phyloP scores from a whole-genome alignment of 2,797 vertebrate genomes.

The Hozukius guyotensis region DNA sequence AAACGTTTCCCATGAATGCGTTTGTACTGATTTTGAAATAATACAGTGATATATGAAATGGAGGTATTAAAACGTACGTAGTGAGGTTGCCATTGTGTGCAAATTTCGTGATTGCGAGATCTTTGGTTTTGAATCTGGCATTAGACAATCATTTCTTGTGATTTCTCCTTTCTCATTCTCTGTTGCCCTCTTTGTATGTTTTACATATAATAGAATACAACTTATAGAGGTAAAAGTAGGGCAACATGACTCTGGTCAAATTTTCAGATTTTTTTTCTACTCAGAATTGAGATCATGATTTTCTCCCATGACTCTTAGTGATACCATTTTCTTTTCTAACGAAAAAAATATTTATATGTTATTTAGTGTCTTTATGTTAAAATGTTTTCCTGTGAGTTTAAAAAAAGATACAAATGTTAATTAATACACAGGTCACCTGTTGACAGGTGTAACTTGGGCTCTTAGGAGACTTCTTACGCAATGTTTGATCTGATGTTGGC shows the following conservation, averaged over 20 bases:
- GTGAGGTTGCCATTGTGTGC: not conserved
- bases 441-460: too few species aligned
- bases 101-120: not conserved
- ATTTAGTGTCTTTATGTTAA: not conserved
- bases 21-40: not conserved
- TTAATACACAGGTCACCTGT: not conserved
- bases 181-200: not conserved
- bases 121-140: not conserved
- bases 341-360: not conserved
- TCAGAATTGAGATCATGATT: not conserved
- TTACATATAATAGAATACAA: not conserved
- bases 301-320: not conserved
- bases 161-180: not conserved
- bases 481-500: too few species aligned
- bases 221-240: not conserved
- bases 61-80: not conserved
- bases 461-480: too few species aligned
- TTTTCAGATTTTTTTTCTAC: not conserved
- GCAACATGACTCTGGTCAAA: not conserved
- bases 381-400: too few species aligned
- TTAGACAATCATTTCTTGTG: too few species aligned
- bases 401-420: too few species aligned
- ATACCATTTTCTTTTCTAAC: not conserved
- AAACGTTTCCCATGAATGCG: not conserved
- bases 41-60: not conserved